Evolutionary conservation across 2,797 vertebrate species (phyloP).

Genomic region (Sebastolobus alascanus): DNA sequence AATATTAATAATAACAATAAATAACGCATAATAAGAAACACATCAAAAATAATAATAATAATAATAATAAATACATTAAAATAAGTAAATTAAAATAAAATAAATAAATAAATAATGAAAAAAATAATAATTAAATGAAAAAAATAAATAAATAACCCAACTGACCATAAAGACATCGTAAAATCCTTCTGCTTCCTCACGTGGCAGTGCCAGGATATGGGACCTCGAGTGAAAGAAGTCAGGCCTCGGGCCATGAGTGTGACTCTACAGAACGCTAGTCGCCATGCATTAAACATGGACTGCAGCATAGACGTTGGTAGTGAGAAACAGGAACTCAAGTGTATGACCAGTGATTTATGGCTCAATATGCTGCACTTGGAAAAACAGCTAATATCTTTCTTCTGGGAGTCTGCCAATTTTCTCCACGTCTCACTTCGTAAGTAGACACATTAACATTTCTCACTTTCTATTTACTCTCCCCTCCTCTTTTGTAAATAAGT

Average conservation of each 20-base stretch:
- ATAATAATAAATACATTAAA: too few relatives aligned
- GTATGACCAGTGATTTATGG: conserved; percentile 33
- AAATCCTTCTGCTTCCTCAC: neutral
- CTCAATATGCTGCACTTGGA: conserved; percentile 41
- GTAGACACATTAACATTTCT: conserved; percentile 28
- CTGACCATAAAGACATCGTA: too few relatives aligned
- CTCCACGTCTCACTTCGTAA: conserved; percentile 27
- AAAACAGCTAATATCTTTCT: conserved; percentile 31
- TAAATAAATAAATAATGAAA: too few relatives aligned
- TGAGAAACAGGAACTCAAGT: neutral
- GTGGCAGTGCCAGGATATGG: neutral
- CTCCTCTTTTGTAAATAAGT: conserved; percentile 19
- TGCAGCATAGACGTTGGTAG: neutral
- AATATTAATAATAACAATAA: too few relatives aligned
- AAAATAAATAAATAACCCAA: too few relatives aligned
- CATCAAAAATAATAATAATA: too few relatives aligned
- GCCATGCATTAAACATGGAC: conserved; percentile 29
- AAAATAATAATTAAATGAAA: too few relatives aligned
- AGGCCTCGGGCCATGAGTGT: neutral
- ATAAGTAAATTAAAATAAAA: too few relatives aligned
- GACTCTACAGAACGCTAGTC: conserved; percentile 3
- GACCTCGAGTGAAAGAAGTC: neutral
- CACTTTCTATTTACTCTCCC: conserved; percentile 17
- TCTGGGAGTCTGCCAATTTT: conserved; percentile 26
- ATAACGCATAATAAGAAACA: too few relatives aligned